These are phyloP conservation scores for Ornithoptera alexandrae DNA, from an alignment of 2,888 invertebrate genomes.

Conservation along the genomic window DNA sequence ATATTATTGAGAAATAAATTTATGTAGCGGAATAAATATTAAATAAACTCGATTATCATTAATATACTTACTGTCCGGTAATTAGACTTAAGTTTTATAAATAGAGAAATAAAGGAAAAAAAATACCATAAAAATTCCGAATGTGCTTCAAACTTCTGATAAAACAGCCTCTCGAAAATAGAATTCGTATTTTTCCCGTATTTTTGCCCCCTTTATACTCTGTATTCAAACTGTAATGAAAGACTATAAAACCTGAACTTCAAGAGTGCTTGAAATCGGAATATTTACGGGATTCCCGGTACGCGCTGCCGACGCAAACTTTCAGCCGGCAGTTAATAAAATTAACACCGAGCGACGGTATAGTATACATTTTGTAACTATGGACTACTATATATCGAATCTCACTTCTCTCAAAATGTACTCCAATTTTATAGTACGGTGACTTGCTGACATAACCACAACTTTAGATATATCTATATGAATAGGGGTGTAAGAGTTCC, in stretches of 20 bases:
- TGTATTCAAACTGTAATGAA: constrained; percentile 25
- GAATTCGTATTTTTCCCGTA: constrained; percentile 4
- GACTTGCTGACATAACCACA: constrained; percentile 54
- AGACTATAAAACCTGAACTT: constrained; percentile 24
- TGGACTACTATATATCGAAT: no score
- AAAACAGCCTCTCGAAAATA: not conserved
- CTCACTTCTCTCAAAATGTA: constrained; percentile 43
- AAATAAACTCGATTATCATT: no score
- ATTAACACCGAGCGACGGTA: constrained; percentile 47
- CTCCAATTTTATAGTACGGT: constrained; percentile 53
- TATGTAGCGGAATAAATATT: no score
- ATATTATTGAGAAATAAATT: no score
- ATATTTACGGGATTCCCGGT: constrained; percentile 26
- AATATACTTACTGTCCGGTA: not conserved
- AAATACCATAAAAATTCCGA: not conserved
- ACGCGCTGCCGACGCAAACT: constrained; percentile 21
- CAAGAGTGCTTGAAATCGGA: constrained; percentile 26
- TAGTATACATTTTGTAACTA: constrained; percentile 27
- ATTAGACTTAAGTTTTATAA: not conserved
- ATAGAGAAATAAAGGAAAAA: not conserved
- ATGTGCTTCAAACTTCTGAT: constrained; percentile 2
- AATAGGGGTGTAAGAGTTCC: no score
- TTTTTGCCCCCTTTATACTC: constrained; percentile 18
- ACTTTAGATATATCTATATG: constrained; percentile 36
- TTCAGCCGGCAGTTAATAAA: constrained; percentile 40